These are phyloP conservation scores for Plebejus anna DNA, from an alignment of 2,888 invertebrate species.

Conservation along the genomic window DNA sequence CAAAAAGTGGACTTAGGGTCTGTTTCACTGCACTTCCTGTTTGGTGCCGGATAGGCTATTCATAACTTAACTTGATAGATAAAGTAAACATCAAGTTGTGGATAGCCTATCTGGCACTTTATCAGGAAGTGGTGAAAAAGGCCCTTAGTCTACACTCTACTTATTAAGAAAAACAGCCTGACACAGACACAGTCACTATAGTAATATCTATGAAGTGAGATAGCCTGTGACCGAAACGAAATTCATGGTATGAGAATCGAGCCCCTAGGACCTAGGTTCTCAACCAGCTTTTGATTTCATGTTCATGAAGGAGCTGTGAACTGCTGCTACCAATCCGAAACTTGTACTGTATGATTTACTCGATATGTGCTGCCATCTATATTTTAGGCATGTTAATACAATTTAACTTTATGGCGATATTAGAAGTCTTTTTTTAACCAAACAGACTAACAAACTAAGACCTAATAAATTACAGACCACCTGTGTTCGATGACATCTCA, in stretches of 20 bases:
- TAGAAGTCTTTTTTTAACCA: neutral
- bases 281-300: neutral
- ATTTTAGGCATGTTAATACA: neutral
- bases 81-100: no score
- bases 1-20: no score
- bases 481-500: conserved; percentile 16
- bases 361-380: neutral
- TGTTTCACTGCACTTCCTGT: no score
- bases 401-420: neutral
- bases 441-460: neutral
- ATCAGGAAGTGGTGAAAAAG: no score
- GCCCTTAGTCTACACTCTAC: no score
- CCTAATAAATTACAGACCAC: conserved; percentile 20
- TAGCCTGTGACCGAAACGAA: neutral
- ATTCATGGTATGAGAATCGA: neutral
- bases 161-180: no score
- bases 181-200: no score
- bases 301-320: neutral
- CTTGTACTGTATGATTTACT: neutral
- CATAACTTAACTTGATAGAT: no score
- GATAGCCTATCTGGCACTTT: no score
- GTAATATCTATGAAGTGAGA: no score
- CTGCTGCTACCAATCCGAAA: neutral
- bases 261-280: neutral
- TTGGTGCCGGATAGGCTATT: no score